These are phyloP conservation scores for Peucedramus taeniatus DNA, from an alignment of 2,113 vertebrate genomes.

Conservation along the genomic window DNA sequence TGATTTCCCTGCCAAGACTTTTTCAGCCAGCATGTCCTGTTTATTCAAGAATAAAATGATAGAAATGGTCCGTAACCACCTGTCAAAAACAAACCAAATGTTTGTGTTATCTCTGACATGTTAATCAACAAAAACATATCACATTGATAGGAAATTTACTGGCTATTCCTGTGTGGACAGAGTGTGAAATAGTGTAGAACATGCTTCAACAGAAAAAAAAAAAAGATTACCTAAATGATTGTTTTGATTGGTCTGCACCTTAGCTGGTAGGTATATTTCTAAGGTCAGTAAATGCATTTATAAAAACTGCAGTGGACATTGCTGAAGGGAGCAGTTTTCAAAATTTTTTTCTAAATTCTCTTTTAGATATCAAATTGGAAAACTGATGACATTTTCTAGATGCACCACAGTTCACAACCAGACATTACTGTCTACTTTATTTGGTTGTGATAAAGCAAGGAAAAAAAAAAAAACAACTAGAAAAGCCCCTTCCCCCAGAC, in stretches of 20 bases:
- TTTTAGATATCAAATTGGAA: neutral
- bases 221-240: neutral
- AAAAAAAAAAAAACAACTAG: neutral
- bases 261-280: neutral
- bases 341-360: neutral
- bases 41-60: slow-evolving; percentile 99
- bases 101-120: neutral
- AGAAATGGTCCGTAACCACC: slow-evolving; percentile 98
- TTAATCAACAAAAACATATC: neutral
- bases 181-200: neutral
- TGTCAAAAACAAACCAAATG: slow-evolving; percentile 57
- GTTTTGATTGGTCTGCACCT: neutral
- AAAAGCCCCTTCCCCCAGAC: neutral
- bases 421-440: neutral
- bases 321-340: neutral
- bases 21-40: slow-evolving; percentile 98
- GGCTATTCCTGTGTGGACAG: neutral
- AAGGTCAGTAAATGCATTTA: neutral
- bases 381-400: neutral
- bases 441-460: neutral
- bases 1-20: slow-evolving; percentile 98
- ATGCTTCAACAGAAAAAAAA: neutral
- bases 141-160: neutral
- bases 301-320: neutral
- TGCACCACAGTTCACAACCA: neutral